Conservation (phyloP, 2,797 vertebrate genomes). For the Hydrophis major region DNA sequence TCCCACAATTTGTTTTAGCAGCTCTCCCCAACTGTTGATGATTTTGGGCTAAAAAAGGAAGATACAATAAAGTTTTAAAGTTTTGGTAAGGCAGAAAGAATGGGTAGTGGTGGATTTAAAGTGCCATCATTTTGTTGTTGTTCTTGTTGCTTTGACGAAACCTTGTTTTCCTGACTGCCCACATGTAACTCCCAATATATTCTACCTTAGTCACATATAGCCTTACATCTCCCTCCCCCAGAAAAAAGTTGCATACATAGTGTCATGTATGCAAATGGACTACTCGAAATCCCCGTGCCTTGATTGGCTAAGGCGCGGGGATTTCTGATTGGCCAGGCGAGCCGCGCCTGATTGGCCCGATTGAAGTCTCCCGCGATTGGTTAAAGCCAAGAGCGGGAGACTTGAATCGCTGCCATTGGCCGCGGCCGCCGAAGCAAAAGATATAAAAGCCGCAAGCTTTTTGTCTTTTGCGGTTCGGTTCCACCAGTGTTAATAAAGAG, state of each 20-base stretch:
- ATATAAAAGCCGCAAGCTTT: too few species aligned
- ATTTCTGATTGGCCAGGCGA: too few species aligned
- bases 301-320: too few species aligned
- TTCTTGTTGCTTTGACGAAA: not conserved
- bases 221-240: not conserved
- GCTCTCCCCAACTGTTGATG: not conserved
- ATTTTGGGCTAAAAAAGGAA: not conserved
- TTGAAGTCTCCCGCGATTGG: too few species aligned
- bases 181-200: not conserved
- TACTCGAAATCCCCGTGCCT: too few species aligned
- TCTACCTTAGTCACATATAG: not conserved
- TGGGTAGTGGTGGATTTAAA: not conserved
- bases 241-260: not conserved
- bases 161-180: not conserved
- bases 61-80: not conserved
- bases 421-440: too few species aligned
- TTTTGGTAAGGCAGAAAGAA: not conserved
- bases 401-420: too few species aligned
- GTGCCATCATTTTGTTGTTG: not conserved
- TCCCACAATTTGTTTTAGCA: not conserved
- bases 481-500: too few species aligned
- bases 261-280: too few species aligned
- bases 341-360: too few species aligned
- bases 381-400: too few species aligned
- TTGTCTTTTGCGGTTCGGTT: too few species aligned